These are phyloP conservation scores for Pinctada fucata DNA, from an alignment of 2,888 invertebrate species.

Conservation along the genomic window DNA sequence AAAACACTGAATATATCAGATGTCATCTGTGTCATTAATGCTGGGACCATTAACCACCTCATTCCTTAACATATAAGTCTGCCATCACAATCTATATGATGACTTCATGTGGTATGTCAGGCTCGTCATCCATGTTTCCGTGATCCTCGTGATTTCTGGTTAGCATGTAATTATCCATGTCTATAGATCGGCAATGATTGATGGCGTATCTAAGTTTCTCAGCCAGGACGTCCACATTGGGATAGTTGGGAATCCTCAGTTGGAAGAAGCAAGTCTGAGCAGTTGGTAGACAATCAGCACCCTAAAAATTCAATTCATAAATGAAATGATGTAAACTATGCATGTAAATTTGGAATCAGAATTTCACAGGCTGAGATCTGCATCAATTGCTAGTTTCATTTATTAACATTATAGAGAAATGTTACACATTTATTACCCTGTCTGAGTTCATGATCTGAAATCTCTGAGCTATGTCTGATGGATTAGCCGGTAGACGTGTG, in stretches of 20 bases:
- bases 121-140: slow-evolving; percentile 58
- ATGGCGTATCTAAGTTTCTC: slow-evolving; percentile 83
- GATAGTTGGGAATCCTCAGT: slow-evolving; percentile 82
- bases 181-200: slow-evolving; percentile 83
- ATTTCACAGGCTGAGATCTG: too few species aligned
- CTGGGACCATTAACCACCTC: too few species aligned
- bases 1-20: too few species aligned
- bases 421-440: slow-evolving; percentile 59
- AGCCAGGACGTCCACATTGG: slow-evolving; percentile 81
- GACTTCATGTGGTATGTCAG: not conserved
- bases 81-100: too few species aligned
- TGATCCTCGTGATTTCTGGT: slow-evolving; percentile 79
- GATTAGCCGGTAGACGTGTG: slow-evolving; percentile 82
- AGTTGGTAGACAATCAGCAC: slow-evolving; percentile 81
- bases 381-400: too few species aligned
- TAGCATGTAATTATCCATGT: slow-evolving; percentile 85
- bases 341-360: too few species aligned
- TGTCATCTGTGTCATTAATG: too few species aligned
- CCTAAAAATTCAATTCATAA: slow-evolving; percentile 45
- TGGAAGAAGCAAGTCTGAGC: slow-evolving; percentile 83
- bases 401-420: too few species aligned
- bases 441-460: slow-evolving; percentile 80
- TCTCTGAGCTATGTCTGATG: slow-evolving; percentile 83
- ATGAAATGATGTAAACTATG: not conserved
- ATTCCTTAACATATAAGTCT: too few species aligned